phyloP scores from a whole-genome alignment of 2,113 vertebrate genomes.

The Colaptes auratus region DNA sequence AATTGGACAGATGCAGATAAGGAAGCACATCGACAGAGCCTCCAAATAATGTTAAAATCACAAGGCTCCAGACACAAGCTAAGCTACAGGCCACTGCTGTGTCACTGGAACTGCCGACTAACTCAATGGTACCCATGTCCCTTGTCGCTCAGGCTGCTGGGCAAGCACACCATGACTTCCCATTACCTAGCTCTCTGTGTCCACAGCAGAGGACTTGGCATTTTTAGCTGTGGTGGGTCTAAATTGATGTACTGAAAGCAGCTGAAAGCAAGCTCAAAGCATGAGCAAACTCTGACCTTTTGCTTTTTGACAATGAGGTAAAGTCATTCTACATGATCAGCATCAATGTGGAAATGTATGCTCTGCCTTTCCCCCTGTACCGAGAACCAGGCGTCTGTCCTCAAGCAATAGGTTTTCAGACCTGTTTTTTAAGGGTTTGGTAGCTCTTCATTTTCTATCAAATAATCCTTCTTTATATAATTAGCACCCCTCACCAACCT shows the following conservation, averaged over 20 bases:
- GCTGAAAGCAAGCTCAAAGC: conserved; percentile 50
- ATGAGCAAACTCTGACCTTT: conserved; percentile 6
- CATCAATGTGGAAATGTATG: conserved; percentile 44
- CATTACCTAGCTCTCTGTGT: not conserved
- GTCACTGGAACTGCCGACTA: not conserved
- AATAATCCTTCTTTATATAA: conserved; percentile 89
- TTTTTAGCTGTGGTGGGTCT: conserved; percentile 20
- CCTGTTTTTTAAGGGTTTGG: conserved; percentile 85
- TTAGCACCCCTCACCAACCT: conserved; percentile 87
- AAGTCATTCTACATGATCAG: conserved; percentile 46
- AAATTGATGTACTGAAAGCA: conserved; percentile 20
- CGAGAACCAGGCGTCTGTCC: conserved; percentile 34
- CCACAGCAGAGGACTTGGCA: not conserved
- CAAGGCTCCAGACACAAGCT: not conserved
- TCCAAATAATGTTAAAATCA: not conserved
- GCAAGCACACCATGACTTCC: accelerated
- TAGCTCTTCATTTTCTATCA: conserved; percentile 92
- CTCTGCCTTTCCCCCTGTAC: conserved; percentile 8
- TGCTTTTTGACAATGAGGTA: conserved; percentile 51
- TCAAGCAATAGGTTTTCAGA: conserved; percentile 21
- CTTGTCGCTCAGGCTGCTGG: not conserved
- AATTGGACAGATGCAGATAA: not conserved
- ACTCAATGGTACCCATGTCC: too few relatives aligned
- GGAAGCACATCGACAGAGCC: not conserved
- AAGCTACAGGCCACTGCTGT: not conserved